A percentile compares a stretch with the other conserved stretches of the same genome.
phyloP scores from a whole-genome alignment of 2,888 invertebrate species.

The Epicampocera succincta region DNA sequence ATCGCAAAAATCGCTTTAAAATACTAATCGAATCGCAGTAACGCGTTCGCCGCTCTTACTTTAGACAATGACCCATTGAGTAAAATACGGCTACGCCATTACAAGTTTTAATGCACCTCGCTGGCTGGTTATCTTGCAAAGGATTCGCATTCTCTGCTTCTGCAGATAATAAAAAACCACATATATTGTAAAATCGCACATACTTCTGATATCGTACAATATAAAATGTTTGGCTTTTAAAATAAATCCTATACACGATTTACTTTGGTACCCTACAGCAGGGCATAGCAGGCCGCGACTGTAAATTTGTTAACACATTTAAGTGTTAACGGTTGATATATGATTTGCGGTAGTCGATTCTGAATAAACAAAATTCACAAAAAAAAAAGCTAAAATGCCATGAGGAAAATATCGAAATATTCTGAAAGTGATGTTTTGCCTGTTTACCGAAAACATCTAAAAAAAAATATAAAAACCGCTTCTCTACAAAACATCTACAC shows the following conservation, averaged over 20 bases:
- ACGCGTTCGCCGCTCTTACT: conserved; percentile 46
- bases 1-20: conserved; percentile 27
- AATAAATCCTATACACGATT: conserved; percentile 16
- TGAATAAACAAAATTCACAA: too few relatives aligned
- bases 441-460: too few relatives aligned
- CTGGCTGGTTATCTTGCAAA: conserved; percentile 22
- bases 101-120: conserved; percentile 26
- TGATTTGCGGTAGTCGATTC: too few relatives aligned
- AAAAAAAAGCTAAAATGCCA: too few relatives aligned
- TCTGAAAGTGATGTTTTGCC: too few relatives aligned
- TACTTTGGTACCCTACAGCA: conserved; percentile 6
- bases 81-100: conserved; percentile 11
- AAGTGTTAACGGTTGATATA: too few relatives aligned
- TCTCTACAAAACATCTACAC: too few relatives aligned
- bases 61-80: conserved; percentile 61
- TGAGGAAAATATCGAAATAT: too few relatives aligned
- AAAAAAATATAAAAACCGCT: too few relatives aligned
- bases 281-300: too few relatives aligned
- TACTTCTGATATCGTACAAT: not conserved
- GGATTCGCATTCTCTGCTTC: conserved; percentile 31
- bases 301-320: too few relatives aligned
- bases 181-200: conserved; percentile 1
- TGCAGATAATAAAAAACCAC: conserved; percentile 11
- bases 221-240: conserved; percentile 6
- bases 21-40: conserved; percentile 41